These are phyloP conservation scores for Boloria euphrosyne DNA, from an alignment of 2,888 invertebrate species.

Conservation along the genomic window DNA sequence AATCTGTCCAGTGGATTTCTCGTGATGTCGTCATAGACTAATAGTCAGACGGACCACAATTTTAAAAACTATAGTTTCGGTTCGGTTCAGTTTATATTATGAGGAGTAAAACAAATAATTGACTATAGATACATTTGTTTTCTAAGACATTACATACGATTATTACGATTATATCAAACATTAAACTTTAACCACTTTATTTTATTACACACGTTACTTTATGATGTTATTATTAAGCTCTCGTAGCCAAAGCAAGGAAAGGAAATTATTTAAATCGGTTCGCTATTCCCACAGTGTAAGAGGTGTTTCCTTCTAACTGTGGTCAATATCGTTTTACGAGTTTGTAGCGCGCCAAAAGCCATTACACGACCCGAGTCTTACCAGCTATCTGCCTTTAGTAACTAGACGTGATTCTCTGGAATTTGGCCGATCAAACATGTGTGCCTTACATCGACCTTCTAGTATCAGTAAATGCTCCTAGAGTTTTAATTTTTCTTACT, in stretches of 20 bases:
- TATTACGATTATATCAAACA: no score
- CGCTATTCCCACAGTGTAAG: conserved; percentile 6
- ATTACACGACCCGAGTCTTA: conserved; percentile 25
- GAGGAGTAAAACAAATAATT: no score
- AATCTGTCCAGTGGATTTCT: no score
- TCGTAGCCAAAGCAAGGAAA: not conserved
- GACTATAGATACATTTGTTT: no score
- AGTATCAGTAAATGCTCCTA: not conserved
- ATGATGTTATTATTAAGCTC: not conserved
- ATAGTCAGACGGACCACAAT: no score
- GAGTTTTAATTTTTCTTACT: not conserved
- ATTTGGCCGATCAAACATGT: not conserved
- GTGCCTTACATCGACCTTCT: not conserved
- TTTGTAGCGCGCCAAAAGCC: conserved; percentile 22
- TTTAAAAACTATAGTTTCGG: no score
- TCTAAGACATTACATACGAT: no score
- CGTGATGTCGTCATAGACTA: no score
- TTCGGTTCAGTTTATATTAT: no score
- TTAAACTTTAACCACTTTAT: no score
- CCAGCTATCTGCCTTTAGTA: conserved; percentile 15
- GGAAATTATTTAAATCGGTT: conserved; percentile 13
- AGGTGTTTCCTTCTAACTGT: conserved; percentile 17
- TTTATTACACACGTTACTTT: not conserved
- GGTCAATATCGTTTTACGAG: conserved; percentile 26
- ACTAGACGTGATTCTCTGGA: not conserved